Evolutionary conservation across 1,140 invertebrate species (phyloP), one percentile per base, ranked within the genome.

Genomic region (Drosophila dunni): DNA sequence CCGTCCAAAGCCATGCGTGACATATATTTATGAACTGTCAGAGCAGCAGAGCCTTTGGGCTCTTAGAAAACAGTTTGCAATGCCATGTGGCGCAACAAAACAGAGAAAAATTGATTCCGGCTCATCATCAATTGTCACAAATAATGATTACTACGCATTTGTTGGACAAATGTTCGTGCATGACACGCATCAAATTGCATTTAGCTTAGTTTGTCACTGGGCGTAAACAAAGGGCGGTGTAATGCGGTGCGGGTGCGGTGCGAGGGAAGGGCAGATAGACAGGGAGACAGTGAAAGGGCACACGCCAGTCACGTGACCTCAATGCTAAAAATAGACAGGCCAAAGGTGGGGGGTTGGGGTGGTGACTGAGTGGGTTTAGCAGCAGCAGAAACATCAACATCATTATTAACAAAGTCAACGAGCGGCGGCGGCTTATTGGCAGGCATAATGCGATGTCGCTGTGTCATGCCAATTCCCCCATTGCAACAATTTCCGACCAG

Each of bases 71-170:
- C 63, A 75, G 58, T 72, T 29, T 67, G 62, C 73, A 76, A 78
- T 75, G 46, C 64, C 64, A 78, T 62, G 53, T 51, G 50, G 56
- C 8, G 60, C 42, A 24, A 20, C 7, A 34, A n/a, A 29, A n/a
- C 24, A 33, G 15, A 85, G 64, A 78, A 58, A 86, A 86, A 85
- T 82, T 81, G 78, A 89, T 78, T 80, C 63, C 53, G 65, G 68
- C 70, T 74, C 83, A 76, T 88, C 83, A 80, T 88, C 83, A 80
- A 83, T 88, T 88, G 83, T 83, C 84, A 89, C 83, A 88, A 88
- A 88, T 88, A 88, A 88, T 88, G 83, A 88, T 88, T 86, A 86
- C 83, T 65, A 83, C 83, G 83, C 84, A 88, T 88, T 88, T 88
- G 88, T 80, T 64, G 11, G 13, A 48, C 65, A 29, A 40, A 33